phyloP scores from a whole-genome alignment of 1,140 invertebrate genomes.

The Lordiphosa stackelbergi region DNA sequence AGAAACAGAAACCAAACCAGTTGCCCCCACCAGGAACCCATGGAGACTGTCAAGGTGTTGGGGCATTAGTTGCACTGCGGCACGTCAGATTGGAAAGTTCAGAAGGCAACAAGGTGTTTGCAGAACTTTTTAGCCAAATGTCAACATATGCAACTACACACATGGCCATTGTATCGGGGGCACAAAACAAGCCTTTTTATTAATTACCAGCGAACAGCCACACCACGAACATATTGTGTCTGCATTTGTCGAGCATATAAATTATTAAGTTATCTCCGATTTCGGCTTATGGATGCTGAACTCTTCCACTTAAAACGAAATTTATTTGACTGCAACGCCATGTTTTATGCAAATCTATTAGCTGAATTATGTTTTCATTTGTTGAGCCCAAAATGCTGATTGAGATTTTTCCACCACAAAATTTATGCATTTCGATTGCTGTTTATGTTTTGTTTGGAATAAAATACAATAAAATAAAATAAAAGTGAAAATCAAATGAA shows the following conservation, averaged over 20 bases:
- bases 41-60: constrained; percentile 46
- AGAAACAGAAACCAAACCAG: constrained; percentile 26
- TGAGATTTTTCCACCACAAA: constrained; percentile 43
- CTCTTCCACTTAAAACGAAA: constrained; percentile 33
- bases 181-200: constrained; percentile 39
- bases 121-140: constrained; percentile 35
- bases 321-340: constrained; percentile 64
- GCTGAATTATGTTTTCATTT: constrained; percentile 73
- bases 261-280: constrained; percentile 61
- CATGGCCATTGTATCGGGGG: neutral
- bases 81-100: constrained; percentile 68
- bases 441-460: constrained; percentile 45
- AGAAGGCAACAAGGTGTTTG: constrained; percentile 39
- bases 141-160: constrained; percentile 16
- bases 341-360: constrained; percentile 68
- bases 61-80: constrained; percentile 47
- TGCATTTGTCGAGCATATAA: constrained; percentile 59
- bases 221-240: constrained; percentile 42
- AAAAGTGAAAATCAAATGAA: constrained; percentile 56
- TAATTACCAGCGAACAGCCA: constrained; percentile 30
- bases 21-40: constrained; percentile 35
- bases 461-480: constrained; percentile 13
- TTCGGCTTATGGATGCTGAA: constrained; percentile 25
- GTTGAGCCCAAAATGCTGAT: constrained; percentile 48
- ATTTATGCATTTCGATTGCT: constrained; percentile 56